Evolutionary conservation across 1,140 invertebrate genomes (phyloP), one percentile per base, ranked within the genome.

Genomic region (Drosophila jambulina): DNA sequence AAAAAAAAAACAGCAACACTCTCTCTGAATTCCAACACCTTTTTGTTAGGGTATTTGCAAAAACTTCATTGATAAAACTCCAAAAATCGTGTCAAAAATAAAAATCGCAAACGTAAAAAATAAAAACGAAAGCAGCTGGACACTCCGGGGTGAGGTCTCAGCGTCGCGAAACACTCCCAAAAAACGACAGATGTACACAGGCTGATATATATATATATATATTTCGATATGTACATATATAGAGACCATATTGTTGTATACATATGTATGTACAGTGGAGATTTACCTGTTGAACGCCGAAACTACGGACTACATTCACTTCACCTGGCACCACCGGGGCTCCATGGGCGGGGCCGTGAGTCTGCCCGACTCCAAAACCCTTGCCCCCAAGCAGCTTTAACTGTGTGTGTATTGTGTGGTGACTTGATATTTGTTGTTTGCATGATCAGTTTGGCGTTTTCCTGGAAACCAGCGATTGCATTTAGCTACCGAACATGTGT

Each of bases 81-180:
- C 64, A 49, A 79, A 82, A 62, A 80, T 72, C 76, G 70, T 87
- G 83, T 86, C 83, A 87, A 67, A 72, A 87, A 82, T 80, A 80
- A 83, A 87, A 87, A 61, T 59, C 64, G 75, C 68, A 70, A 38
- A 57, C 27, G 15, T 32, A 54, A 40, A 54, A 74, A 78, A 58
- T 34, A 75, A 68, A 67, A 80, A 78, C 64, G 68, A 86, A 85
- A 82, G 62, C 83, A 76, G 58, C 62, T 67, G 67, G 67, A 70
- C 62, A 70, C 62, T 65, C 59, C 8, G 34, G 29, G 36, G 62
- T 83, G 51, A 42, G 61, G 64, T 65, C 62, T 34, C 32, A 3
- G 4, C 51, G 13, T 13, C 2, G 62, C 58, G 21, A 63, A 57
- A 64, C 75, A 69, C 59, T 75, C 62, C 68, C 72, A 49, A 63